phyloP scores from a whole-genome alignment of 2,113 vertebrate species.

The Morphnarchus princeps region DNA sequence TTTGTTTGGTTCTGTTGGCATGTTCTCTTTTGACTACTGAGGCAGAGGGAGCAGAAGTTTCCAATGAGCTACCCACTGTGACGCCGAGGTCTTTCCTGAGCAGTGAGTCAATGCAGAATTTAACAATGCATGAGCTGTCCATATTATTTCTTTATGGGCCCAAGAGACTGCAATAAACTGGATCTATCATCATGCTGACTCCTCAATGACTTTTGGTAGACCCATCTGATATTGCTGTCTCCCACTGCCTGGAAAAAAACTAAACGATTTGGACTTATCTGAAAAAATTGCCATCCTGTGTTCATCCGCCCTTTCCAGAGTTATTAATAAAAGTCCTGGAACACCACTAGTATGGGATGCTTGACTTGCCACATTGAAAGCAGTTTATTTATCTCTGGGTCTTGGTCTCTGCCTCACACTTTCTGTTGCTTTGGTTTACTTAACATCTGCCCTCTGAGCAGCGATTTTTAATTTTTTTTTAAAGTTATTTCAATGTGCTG shows the following conservation, averaged over 20 bases:
- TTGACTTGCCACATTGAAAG: neutral
- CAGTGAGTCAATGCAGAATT: neutral
- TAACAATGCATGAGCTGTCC: neutral
- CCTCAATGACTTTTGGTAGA: neutral
- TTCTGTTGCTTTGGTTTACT: neutral
- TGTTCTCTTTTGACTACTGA: neutral
- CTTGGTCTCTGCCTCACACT: neutral
- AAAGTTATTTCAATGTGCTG: neutral
- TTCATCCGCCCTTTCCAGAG: neutral
- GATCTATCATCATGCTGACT: neutral
- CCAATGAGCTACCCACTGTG: neutral
- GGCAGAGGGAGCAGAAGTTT: constrained; percentile 28
- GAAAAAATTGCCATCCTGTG: neutral
- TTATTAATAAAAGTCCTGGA: neutral
- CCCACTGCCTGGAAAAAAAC: neutral
- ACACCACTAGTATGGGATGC: neutral
- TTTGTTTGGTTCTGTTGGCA: constrained; percentile 44
- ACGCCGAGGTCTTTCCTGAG: neutral
- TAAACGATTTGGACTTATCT: neutral
- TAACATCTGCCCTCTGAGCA: neutral
- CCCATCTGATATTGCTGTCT: neutral
- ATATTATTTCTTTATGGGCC: neutral
- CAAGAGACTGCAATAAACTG: neutral
- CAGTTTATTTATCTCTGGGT: neutral
- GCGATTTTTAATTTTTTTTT: neutral